phyloP scores from a whole-genome alignment of 2,888 invertebrate species.

The Watsonalla cultraria region DNA sequence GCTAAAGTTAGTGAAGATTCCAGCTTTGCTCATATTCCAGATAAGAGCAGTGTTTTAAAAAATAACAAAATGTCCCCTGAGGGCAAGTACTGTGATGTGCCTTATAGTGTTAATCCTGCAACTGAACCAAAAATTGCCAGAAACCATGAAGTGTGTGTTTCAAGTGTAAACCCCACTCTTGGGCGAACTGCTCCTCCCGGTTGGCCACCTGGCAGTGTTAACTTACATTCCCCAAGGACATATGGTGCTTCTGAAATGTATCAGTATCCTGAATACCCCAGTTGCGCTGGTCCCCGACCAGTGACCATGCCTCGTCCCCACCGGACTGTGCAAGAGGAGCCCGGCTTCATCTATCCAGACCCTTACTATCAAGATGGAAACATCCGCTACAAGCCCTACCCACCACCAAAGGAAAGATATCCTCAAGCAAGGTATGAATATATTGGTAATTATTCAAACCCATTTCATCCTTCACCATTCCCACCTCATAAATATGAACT shows the following conservation, averaged over 20 bases:
- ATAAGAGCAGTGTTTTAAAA: slow-evolving; percentile 41
- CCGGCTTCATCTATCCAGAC: slow-evolving; percentile 51
- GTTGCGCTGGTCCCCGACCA: slow-evolving; percentile 54
- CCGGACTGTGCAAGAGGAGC: slow-evolving; percentile 50
- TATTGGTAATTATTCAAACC: slow-evolving; percentile 57
- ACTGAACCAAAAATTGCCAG: slow-evolving; percentile 61
- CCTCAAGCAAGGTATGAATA: slow-evolving; percentile 70
- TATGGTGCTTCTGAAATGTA: slow-evolving; percentile 59
- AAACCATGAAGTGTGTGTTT: slow-evolving; percentile 52
- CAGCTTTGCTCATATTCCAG: slow-evolving; percentile 34
- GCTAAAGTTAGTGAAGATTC: slow-evolving; percentile 53
- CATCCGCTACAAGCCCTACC: slow-evolving; percentile 66
- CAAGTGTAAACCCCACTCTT: slow-evolving; percentile 47
- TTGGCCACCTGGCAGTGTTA: slow-evolving; percentile 50
- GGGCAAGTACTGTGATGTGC: slow-evolving; percentile 72
- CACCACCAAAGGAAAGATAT: slow-evolving; percentile 58
- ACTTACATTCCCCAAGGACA: slow-evolving; percentile 45
- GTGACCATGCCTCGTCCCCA: slow-evolving; percentile 47
- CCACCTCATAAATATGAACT: slow-evolving; percentile 61
- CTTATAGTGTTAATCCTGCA: slow-evolving; percentile 61
- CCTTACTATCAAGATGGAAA: slow-evolving; percentile 58
- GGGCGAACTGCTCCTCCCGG: slow-evolving; percentile 42
- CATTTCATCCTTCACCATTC: slow-evolving; percentile 54
- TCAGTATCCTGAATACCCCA: slow-evolving; percentile 60
- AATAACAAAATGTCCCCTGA: slow-evolving; percentile 54